Conservation (phyloP, 2,888 invertebrate species). For the Drosophila dives region DNA sequence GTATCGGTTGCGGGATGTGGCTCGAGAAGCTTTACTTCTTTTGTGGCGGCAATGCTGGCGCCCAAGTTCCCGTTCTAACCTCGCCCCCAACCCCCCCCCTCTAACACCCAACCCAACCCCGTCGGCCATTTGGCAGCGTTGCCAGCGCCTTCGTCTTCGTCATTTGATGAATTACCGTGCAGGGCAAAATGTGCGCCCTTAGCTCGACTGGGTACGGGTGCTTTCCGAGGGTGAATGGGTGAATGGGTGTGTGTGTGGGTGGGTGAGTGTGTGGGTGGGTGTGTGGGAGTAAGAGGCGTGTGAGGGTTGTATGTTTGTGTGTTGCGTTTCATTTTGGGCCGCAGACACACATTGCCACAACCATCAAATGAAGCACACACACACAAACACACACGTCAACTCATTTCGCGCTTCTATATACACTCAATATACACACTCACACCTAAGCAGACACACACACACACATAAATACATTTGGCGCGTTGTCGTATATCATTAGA, state of each 20-base stretch:
- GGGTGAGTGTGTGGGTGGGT: conserved; percentile 8
- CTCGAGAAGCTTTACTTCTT: conserved; percentile 79
- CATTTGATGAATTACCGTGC: conserved; percentile 83
- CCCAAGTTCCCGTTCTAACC: conserved; percentile 39
- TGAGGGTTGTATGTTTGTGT: conserved; percentile 17
- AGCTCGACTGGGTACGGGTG: conserved; percentile 13
- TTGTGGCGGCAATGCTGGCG: conserved; percentile 66
- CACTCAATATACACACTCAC: conserved; percentile 33
- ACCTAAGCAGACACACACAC: conserved; percentile 12
- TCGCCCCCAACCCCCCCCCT: background rate
- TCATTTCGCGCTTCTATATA: conserved; percentile 43
- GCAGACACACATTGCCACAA: conserved; percentile 40
- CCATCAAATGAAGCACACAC: conserved; percentile 47
- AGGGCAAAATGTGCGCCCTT: conserved; percentile 75
- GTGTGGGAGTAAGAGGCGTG: conserved; percentile 13
- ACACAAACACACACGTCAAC: conserved; percentile 45
- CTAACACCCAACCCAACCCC: conserved; percentile 29
- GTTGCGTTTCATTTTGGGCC: conserved; percentile 69
- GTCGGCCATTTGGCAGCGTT: conserved; percentile 41
- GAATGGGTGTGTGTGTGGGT: conserved; percentile 1
- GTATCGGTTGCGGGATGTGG: conserved; percentile 41
- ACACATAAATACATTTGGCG: conserved; percentile 23
- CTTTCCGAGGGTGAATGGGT: conserved; percentile 25
- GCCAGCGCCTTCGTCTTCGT: conserved; percentile 60
- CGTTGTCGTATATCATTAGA: conserved; percentile 72